Conservation (phyloP, 1,140 invertebrate genomes). For the Ceratosolen solmsi region DNA sequence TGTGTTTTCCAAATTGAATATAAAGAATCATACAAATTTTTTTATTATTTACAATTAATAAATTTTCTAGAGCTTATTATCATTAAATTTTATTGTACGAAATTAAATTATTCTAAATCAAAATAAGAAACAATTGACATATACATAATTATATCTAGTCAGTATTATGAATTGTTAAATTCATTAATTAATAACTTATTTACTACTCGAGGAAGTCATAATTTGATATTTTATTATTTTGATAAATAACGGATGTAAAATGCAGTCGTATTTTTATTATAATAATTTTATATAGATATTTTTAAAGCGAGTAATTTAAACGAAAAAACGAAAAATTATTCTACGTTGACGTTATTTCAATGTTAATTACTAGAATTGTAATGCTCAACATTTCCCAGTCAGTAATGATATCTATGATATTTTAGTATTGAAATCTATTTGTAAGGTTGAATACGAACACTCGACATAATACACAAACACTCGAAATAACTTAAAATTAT, state of each 20-base stretch:
- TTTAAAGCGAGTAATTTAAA: neutral
- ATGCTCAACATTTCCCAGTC: conserved; percentile 35
- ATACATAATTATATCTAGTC: neutral
- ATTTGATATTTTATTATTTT: too few relatives aligned
- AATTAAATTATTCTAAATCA: neutral
- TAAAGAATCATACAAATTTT: neutral
- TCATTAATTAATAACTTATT: too few relatives aligned
- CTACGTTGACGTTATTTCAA: neutral
- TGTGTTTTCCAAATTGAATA: neutral
- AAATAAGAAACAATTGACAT: neutral
- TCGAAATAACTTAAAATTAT: conserved; percentile 22
- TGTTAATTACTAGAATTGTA: too few relatives aligned
- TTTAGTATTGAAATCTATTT: conserved; percentile 24
- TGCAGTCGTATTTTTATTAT: too few relatives aligned
- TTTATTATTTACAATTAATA: neutral
- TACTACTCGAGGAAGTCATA: too few relatives aligned
- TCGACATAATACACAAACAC: conserved; percentile 12
- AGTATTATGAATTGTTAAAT: too few relatives aligned
- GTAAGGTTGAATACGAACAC: conserved; percentile 33
- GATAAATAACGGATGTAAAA: too few relatives aligned
- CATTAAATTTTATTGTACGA: neutral
- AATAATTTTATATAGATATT: too few relatives aligned
- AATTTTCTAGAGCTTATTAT: neutral
- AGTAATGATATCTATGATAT: neutral
- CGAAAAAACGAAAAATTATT: neutral